Evolutionary conservation across 1,140 invertebrate species (phyloP), one percentile per base, ranked within the genome.

Genomic region (Eumaeus atala): DNA sequence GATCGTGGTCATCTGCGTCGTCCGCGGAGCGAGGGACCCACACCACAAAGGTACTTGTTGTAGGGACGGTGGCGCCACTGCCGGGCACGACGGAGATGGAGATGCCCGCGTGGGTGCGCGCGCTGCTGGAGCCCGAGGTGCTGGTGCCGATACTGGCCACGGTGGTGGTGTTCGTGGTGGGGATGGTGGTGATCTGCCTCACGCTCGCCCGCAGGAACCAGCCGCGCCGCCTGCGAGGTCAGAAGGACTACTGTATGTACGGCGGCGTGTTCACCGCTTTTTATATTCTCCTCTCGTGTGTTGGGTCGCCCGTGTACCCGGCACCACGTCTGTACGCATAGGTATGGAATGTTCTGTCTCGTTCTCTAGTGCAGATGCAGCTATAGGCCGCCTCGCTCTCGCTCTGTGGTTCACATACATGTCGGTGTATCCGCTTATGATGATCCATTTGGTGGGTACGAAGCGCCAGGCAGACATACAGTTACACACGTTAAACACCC

Each of bases 1-100:
- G 65, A 93, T 97, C 75, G 93, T 96, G 80, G 94, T 97, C 77
- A 94, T 96, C 74, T 96, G 95, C 90, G 94, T 95, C 72, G 91
- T 96, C 82, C 90, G 92, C 86, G 91, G 21, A 28, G 6, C 21
- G 56, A n/a, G n/a, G 67, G 57, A 51, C 56, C 71, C 71, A 58
- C 71, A 51, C 62, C 58, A 60, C 54, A 58, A 53, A 2, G 53
- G 55, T 47, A 56, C 66, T n/a, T 37, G 68, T 76, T 66, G 51
- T 87, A 95, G 95, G 93, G 74, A 95, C 94, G 9, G 91, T 96
- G 68, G 93, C 94, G 37, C 93, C 93, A 5, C 90, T 94, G 21
- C 91, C 92, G 37, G 89, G 92, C 59, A 80, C 82, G 48, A 67
- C 64, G 38, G 84, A 87, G 37, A 88, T 88, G 52, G 89, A 91